Conservation (phyloP, 37 sponge, comb jelly and placozoan species). For the Beroe forskalii region DNA sequence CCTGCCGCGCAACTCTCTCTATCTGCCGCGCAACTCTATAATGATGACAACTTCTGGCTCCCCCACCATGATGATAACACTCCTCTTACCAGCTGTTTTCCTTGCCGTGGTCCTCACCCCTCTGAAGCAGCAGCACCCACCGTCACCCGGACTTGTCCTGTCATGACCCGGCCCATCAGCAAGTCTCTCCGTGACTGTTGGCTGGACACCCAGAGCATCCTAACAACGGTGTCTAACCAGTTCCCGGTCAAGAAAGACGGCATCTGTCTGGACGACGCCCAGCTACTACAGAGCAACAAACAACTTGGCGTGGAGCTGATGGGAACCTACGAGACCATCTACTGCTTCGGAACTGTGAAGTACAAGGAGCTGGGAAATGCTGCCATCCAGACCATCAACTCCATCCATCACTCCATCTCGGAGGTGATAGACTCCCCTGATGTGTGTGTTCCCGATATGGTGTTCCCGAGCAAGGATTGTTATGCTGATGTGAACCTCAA, state of each 20-base stretch:
- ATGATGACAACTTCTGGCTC: no score
- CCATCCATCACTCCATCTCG: not conserved
- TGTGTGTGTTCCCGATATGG: not conserved
- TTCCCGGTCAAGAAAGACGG: conserved; percentile 67
- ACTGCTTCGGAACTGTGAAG: not conserved
- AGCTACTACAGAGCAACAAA: not conserved
- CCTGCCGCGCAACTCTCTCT: no score
- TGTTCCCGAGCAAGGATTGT: not conserved
- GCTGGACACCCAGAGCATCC: not conserved
- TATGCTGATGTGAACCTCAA: not conserved
- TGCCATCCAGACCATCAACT: not conserved
- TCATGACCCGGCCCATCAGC: not conserved
- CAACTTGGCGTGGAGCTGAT: not conserved
- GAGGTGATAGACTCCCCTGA: not conserved
- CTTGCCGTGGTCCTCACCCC: no score
- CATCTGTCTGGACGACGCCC: conserved; percentile 46
- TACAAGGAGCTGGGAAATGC: not conserved
- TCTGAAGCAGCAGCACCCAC: no score
- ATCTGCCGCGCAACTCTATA: no score
- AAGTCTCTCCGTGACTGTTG: not conserved
- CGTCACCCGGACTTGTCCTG: not conserved
- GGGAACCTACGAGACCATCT: not conserved
- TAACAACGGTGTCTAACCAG: not conserved
- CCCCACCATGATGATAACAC: no score
- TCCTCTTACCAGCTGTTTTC: no score